Evolutionary conservation across 2,888 invertebrate genomes (phyloP).

Genomic region (Hyles lineata): DNA sequence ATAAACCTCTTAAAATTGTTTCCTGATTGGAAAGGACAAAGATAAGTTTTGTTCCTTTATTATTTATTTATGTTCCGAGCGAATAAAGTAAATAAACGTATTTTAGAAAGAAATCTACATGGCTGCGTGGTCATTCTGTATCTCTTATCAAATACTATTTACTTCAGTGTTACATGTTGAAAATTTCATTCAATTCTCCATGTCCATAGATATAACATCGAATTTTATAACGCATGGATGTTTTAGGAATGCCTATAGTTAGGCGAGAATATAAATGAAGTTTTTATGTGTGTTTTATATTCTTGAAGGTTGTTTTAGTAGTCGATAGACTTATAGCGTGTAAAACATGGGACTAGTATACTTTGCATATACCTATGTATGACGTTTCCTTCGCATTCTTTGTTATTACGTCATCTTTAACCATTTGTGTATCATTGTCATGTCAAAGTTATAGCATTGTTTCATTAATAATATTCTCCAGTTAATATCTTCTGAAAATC

Average conservation of each 20-base stretch:
- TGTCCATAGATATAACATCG: background rate
- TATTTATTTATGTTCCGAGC: too few relatives aligned
- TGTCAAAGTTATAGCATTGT: background rate
- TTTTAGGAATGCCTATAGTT: background rate
- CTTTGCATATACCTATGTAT: background rate
- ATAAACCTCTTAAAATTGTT: too few relatives aligned
- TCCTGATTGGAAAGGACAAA: too few relatives aligned
- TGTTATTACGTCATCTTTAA: background rate
- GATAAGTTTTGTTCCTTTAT: too few relatives aligned
- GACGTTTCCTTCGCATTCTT: background rate
- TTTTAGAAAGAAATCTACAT: too few relatives aligned
- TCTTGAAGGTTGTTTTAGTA: background rate
- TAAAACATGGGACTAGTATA: background rate
- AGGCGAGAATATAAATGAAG: background rate
- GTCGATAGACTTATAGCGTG: background rate
- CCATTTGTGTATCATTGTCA: background rate
- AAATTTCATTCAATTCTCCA: background rate
- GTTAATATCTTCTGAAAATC: too few relatives aligned
- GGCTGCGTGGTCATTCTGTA: too few relatives aligned
- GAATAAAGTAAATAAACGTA: too few relatives aligned
- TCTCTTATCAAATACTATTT: too few relatives aligned
- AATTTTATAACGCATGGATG: background rate
- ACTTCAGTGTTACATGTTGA: too few relatives aligned
- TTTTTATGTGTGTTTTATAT: background rate
- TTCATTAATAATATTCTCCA: background rate